Conservation (phyloP, 1,140 invertebrate genomes). For the Ptiloglossa arizonensis region DNA sequence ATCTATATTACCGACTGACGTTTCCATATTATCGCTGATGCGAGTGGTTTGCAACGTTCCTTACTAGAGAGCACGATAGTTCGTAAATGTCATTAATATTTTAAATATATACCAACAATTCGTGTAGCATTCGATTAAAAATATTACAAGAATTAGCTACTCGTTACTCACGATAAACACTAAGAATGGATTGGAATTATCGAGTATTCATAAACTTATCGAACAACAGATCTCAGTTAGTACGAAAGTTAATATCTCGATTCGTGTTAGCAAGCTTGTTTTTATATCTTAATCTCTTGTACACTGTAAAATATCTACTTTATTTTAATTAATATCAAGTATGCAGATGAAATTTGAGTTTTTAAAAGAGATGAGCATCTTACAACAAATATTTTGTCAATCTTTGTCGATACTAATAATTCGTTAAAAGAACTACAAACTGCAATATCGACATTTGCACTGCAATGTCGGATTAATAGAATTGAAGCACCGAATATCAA, state of each 20-base stretch:
- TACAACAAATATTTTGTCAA: too few relatives aligned
- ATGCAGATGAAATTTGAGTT: too few relatives aligned
- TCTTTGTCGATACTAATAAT: too few relatives aligned
- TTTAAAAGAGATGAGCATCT: too few relatives aligned
- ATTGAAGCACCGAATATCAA: neutral
- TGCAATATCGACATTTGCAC: too few relatives aligned
- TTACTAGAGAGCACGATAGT: slow-evolving; percentile 48
- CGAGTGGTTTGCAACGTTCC: neutral
- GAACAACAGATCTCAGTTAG: neutral
- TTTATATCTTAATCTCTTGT: neutral
- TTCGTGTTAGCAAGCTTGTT: neutral
- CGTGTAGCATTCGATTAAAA: neutral
- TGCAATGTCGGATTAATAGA: too few relatives aligned
- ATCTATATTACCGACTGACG: slow-evolving; percentile 49
- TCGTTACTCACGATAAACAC: neutral
- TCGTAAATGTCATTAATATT: neutral
- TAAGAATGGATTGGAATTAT: neutral
- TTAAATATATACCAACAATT: too few relatives aligned
- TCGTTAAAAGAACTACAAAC: too few relatives aligned
- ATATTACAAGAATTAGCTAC: neutral
- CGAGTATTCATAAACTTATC: neutral
- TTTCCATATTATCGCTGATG: neutral
- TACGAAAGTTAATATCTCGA: neutral
- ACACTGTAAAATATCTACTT: neutral
- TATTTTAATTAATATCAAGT: neutral